Percentiles rank a stretch among this genome's conserved stretches.
These are phyloP conservation scores for Octopus bimaculoides DNA, from an alignment of 1,140 invertebrate genomes.

Conservation along the genomic window DNA sequence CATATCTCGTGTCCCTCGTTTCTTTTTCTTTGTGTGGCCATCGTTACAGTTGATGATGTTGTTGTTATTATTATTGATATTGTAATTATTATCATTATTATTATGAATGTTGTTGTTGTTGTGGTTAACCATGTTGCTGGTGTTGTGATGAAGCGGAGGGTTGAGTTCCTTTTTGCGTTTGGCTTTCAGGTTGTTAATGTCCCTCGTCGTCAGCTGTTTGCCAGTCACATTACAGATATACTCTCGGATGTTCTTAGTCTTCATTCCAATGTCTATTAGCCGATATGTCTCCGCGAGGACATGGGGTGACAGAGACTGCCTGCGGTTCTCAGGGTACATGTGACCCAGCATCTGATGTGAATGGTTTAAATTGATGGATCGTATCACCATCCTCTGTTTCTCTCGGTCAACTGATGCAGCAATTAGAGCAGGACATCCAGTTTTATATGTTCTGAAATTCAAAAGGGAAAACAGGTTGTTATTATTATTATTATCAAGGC, in stretches of 20 bases:
- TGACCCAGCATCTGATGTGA: not conserved
- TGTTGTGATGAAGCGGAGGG: not conserved
- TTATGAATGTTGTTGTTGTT: no score
- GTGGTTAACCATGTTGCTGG: no score
- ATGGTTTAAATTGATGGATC: not conserved
- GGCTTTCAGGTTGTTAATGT: not conserved
- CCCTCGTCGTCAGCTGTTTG: not conserved
- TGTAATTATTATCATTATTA: no score
- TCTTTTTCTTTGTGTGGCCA: no score
- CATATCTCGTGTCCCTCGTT: no score
- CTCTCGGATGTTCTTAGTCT: not conserved
- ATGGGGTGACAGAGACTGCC: not conserved
- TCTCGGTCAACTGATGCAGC: not conserved
- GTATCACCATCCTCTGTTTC: not conserved
- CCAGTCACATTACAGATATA: not conserved
- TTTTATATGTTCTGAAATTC: not conserved
- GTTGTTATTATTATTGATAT: no score
- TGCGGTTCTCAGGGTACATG: constrained; percentile 4
- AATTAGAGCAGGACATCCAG: constrained; percentile 2
- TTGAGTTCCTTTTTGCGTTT: not conserved
- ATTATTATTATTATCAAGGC: no score
- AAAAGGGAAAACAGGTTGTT: no score
- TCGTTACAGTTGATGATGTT: no score
- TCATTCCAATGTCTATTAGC: not conserved
- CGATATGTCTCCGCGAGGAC: not conserved